Conservation (phyloP, 2,113 vertebrate genomes). For the Festucalex cinctus region DNA sequence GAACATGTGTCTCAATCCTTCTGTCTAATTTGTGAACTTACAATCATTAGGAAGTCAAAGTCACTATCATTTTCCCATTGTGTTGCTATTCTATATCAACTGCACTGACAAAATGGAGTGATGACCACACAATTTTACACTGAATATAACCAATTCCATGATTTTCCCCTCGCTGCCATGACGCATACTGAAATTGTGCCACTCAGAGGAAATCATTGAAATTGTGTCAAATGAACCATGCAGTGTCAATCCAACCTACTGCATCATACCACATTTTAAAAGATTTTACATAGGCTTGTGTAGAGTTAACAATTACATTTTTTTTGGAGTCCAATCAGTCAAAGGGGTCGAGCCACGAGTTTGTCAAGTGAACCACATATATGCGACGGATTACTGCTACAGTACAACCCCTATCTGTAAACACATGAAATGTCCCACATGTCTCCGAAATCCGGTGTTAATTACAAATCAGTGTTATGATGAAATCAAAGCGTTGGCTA, state of each 20-base stretch:
- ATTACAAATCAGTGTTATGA: constrained; percentile 41
- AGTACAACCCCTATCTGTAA: background rate
- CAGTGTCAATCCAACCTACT: background rate
- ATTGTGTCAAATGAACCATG: too few relatives aligned
- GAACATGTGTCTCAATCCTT: background rate
- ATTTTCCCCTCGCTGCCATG: background rate
- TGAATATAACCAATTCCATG: background rate
- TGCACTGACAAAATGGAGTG: background rate
- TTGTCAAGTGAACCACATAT: background rate
- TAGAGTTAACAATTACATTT: background rate
- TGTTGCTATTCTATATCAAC: background rate
- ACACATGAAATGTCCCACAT: background rate
- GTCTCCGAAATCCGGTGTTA: constrained; percentile 21
- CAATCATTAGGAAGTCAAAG: background rate
- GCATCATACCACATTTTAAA: background rate
- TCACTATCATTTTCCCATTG: background rate
- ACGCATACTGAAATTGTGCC: too few relatives aligned
- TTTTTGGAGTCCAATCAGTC: too few relatives aligned
- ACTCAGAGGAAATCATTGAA: too few relatives aligned
- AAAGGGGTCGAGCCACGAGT: background rate
- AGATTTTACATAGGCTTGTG: background rate
- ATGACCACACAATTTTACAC: background rate
- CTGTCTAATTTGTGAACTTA: background rate
- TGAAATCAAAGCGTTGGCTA: constrained; percentile 43
- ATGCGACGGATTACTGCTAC: background rate